Evolutionary conservation across 2,113 vertebrate species (phyloP).

Genomic region (Hemibagrus wyckioides): DNA sequence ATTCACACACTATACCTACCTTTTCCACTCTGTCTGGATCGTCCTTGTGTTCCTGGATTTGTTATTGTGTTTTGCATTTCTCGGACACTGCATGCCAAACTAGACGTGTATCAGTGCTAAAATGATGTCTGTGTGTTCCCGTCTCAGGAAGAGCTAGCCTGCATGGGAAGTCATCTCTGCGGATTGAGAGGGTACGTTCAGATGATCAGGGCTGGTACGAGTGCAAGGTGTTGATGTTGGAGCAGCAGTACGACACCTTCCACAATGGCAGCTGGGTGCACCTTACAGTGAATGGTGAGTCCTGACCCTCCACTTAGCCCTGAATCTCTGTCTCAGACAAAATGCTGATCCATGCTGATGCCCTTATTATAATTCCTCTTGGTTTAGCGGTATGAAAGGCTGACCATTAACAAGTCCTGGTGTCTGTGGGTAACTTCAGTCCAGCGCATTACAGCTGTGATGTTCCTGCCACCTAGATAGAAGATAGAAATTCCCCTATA

Average conservation of each 20-base stretch:
- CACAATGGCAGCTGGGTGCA: constrained; percentile 99
- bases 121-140: background rate
- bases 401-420: background rate
- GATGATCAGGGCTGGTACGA: constrained; percentile 99
- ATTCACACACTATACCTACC: too few relatives aligned
- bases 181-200: constrained; percentile 89
- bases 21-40: too few relatives aligned
- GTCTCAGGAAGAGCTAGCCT: constrained; percentile 89
- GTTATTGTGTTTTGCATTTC: too few relatives aligned
- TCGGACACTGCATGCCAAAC: background rate
- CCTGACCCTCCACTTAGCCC: background rate
- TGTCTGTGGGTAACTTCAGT: background rate
- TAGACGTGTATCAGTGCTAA: background rate
- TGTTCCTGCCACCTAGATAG: background rate
- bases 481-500: background rate
- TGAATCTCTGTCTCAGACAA: background rate
- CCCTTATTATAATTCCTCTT: background rate
- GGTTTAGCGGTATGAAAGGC: background rate
- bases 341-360: background rate
- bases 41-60: too few relatives aligned
- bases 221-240: constrained; percentile 96
- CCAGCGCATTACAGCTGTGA: background rate
- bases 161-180: constrained; percentile 93
- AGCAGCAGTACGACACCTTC: constrained; percentile 97
- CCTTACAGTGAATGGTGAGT: constrained; percentile 93